Conservation (phyloP, 2,888 invertebrate genomes). For the Philereme vetulata region DNA sequence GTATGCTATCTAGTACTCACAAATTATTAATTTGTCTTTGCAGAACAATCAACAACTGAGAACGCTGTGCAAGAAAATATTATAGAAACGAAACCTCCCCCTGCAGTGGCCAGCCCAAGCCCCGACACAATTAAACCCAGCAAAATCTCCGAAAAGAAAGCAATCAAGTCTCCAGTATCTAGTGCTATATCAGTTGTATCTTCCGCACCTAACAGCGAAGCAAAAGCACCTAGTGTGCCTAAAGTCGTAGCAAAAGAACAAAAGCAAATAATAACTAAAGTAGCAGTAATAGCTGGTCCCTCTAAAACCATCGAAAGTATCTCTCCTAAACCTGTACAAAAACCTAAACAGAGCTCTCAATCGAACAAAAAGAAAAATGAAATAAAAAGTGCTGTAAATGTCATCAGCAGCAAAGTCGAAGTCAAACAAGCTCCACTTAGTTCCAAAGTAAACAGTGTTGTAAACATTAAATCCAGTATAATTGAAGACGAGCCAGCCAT, state of each 20-base stretch:
- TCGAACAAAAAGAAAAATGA: constrained; percentile 64
- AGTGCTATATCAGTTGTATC: constrained; percentile 72
- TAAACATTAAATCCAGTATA: constrained; percentile 79
- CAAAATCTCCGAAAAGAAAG: constrained; percentile 70
- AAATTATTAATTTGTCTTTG: constrained; percentile 39
- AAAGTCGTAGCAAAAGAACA: constrained; percentile 77
- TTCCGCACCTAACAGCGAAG: constrained; percentile 75
- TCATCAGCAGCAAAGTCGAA: constrained; percentile 78
- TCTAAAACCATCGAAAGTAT: constrained; percentile 74
- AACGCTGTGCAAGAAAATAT: constrained; percentile 74
- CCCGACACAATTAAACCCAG: constrained; percentile 77
- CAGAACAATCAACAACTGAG: constrained; percentile 75
- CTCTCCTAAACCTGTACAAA: constrained; percentile 58
- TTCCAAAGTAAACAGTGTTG: constrained; percentile 80
- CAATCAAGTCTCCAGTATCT: constrained; percentile 68
- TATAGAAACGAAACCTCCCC: constrained; percentile 77
- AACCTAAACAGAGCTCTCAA: constrained; percentile 54
- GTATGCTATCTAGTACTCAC: constrained; percentile 1
- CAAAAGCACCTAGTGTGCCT: constrained; percentile 65
- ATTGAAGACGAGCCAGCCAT: constrained; percentile 84
- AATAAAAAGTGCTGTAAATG: constrained; percentile 67
- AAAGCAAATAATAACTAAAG: constrained; percentile 77
- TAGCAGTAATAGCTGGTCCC: constrained; percentile 83
- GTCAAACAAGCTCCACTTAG: constrained; percentile 72
- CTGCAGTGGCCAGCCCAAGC: constrained; percentile 64